A percentile compares a stretch with the other conserved stretches of the same genome.
Evolutionary conservation across 2,797 vertebrate genomes (phyloP).

Genomic region (Rhynchonycteris naso): DNA sequence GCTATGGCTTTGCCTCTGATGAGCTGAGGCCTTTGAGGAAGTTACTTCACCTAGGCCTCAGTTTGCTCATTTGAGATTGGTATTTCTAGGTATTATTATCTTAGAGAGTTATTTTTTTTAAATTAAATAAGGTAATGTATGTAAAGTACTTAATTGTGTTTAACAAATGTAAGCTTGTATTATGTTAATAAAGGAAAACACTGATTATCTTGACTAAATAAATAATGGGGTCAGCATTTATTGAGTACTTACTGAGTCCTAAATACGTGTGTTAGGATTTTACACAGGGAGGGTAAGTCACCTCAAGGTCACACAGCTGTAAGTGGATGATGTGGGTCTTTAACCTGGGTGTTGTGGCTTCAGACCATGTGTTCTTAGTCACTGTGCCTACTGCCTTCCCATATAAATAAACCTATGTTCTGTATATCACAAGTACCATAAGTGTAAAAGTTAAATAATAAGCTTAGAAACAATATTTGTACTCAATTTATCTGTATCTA

Average conservation of each 20-base stretch:
- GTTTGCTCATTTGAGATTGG: constrained; percentile 41
- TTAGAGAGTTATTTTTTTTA: background rate
- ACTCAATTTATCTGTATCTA: background rate
- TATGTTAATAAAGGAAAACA: constrained; percentile 20
- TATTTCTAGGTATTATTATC: background rate
- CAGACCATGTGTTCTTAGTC: background rate
- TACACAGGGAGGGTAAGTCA: background rate
- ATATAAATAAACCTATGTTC: background rate
- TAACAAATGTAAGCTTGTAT: background rate
- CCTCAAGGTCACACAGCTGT: background rate
- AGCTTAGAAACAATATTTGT: constrained; percentile 8
- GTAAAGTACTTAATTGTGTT: background rate
- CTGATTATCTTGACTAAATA: background rate
- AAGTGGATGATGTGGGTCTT: background rate
- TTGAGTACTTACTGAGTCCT: background rate
- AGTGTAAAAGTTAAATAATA: background rate
- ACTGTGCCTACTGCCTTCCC: background rate
- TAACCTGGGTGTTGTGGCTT: background rate
- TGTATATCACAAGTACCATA: background rate
- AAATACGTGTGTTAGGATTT: background rate
- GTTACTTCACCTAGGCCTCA: background rate
- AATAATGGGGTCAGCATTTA: background rate
- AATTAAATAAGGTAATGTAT: constrained; percentile 12
- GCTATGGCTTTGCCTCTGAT: background rate
- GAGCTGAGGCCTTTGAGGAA: background rate